Evolutionary conservation across 1,140 invertebrate species (phyloP), one percentile per base, ranked within the genome.

Genomic region (Saxidomus purpurata): DNA sequence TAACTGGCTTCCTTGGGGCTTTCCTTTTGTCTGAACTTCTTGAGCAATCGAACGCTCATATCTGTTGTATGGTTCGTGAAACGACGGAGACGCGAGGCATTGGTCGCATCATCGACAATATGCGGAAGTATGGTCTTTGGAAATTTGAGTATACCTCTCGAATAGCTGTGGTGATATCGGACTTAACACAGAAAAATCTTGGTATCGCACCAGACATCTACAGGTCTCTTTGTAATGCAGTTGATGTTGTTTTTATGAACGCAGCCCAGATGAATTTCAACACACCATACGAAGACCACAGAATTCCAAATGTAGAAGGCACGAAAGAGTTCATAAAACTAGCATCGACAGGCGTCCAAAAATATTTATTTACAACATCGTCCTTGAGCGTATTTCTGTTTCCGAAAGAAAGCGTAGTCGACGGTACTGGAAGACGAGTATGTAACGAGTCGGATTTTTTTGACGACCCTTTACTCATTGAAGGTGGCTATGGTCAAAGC

Each of bases 211-310:
- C 91, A 17, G 92, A 92, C 77, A 91, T 93, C 28, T 92, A 93
- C 59, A 87, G 74, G 13, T 77, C 87, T 6, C 55, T 93, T 0
- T 89, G 88, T n/a, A 87, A 90, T 67, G 76, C 76, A 17, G 82
- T 93, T 4, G 92, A 93, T 67, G 90, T 89, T 34, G 89, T 93
- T 0, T 92, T 92, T 76, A 92, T 93, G 89, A 93, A 93, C 82
- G 92, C 92, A 9, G 92, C 92, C 1, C 90, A 85, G 74, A 92
- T 93, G 90, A 93, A 93, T 69, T 93, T 93, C 83, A 93, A 93
- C 49, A 91, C 90, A 79, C 28, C 55, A 17, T 93, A 93, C 76
- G 85, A 90, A 77, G 92, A 92, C 34, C 92, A 93, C 63, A 79
- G 90, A 71, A 85, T 86, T 31, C 89, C 90, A 69, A 93, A 93